Percentiles rank a stretch among this genome's conserved stretches.
Evolutionary conservation across 2,113 vertebrate species (phyloP).

Genomic region (Zingel zingel): DNA sequence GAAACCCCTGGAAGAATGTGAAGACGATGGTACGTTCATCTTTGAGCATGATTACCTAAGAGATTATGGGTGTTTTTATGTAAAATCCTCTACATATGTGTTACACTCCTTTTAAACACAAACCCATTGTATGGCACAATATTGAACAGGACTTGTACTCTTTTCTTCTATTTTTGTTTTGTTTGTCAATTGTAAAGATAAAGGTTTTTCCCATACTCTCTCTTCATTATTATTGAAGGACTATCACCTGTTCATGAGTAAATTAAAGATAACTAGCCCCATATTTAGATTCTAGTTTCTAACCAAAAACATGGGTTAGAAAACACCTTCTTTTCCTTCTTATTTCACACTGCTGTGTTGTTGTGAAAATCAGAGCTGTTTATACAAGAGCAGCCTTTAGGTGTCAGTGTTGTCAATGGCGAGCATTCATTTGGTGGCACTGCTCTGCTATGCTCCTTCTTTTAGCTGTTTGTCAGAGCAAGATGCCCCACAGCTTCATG

Average conservation of each 20-base stretch:
- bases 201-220: neutral
- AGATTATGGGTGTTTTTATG: neutral
- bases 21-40: slow-evolving; percentile 93
- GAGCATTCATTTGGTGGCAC: neutral
- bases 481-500: slow-evolving; percentile 32
- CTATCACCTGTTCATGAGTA: neutral
- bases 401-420: slow-evolving; percentile 74
- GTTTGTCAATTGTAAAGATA: neutral
- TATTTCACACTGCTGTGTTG: neutral
- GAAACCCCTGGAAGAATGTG: slow-evolving; percentile 99
- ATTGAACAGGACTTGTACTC: neutral
- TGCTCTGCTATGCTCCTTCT: neutral
- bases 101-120: neutral
- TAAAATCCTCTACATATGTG: neutral
- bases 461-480: slow-evolving; percentile 28
- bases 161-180: neutral
- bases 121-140: neutral
- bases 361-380: neutral
- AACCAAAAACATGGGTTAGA: neutral
- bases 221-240: neutral
- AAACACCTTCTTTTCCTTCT: neutral
- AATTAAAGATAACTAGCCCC: neutral
- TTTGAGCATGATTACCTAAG: neutral
- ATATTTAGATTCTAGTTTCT: neutral
- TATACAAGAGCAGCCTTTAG: slow-evolving; percentile 55